Percentiles rank a stretch among this genome's conserved stretches.
Conservation (phyloP, 2,888 invertebrate species). For the Macaria notata region DNA sequence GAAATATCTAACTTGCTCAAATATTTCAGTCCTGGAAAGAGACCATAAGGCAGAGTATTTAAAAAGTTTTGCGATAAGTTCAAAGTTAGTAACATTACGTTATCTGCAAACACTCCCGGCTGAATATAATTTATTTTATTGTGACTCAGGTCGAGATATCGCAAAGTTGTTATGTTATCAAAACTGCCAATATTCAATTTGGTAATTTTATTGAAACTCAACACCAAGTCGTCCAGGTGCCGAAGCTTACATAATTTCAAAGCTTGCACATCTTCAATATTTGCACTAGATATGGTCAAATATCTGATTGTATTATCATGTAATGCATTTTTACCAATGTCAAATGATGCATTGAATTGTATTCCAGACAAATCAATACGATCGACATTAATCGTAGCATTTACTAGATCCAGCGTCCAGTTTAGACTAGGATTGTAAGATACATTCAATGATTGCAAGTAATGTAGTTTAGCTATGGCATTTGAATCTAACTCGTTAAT, state of each 20-base stretch:
- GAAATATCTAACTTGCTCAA: constrained; percentile 57
- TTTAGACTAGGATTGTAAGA: constrained; percentile 52
- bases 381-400: constrained; percentile 35
- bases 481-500: constrained; percentile 39
- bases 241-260: constrained; percentile 43
- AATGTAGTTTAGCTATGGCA: constrained; percentile 41
- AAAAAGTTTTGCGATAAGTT: constrained; percentile 62
- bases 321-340: constrained; percentile 14
- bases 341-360: constrained; percentile 40
- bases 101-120: constrained; percentile 58
- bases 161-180: constrained; percentile 40
- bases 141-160: constrained; percentile 53
- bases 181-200: constrained; percentile 46
- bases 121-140: constrained; percentile 57
- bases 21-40: constrained; percentile 50
- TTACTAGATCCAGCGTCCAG: constrained; percentile 39
- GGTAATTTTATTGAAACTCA: constrained; percentile 50
- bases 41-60: constrained; percentile 50
- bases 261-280: constrained; percentile 41
- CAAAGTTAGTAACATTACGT: constrained; percentile 40
- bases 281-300: constrained; percentile 46
- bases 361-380: constrained; percentile 50
- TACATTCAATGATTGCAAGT: constrained; percentile 51
- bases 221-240: constrained; percentile 38
- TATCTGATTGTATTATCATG: constrained; percentile 33